Percentiles rank a stretch among this genome's conserved stretches.
Evolutionary conservation across 2,888 invertebrate genomes (phyloP).

Genomic region (Allygus modestus): DNA sequence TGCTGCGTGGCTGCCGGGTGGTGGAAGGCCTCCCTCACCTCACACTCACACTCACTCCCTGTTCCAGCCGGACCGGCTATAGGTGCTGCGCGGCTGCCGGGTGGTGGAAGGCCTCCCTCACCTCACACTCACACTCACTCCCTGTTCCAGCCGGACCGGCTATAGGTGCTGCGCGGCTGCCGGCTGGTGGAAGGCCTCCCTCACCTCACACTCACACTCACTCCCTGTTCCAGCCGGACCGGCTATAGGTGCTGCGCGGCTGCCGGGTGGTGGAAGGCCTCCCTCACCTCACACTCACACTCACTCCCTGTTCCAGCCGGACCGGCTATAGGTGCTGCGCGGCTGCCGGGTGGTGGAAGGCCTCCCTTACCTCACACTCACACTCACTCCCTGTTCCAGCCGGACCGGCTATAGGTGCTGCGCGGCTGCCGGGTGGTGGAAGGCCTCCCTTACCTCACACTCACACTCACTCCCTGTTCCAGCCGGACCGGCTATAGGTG

Average conservation of each 20-base stretch:
- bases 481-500: no score
- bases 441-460: no score
- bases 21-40: no score
- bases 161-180: slow-evolving; percentile 71
- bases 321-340: background rate
- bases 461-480: no score
- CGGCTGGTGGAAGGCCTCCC: slow-evolving; percentile 67
- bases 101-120: no score
- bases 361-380: no score
- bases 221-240: slow-evolving; percentile 84
- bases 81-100: slow-evolving; percentile 13
- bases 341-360: no score
- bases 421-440: no score
- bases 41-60: no score
- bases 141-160: background rate
- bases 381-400: slow-evolving; percentile 81
- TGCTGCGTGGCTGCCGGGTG: no score
- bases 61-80: slow-evolving; percentile 83
- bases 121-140: slow-evolving; percentile 81
- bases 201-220: no score
- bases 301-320: background rate
- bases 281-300: slow-evolving; percentile 80
- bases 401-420: slow-evolving; percentile 75
- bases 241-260: slow-evolving; percentile 67
- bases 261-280: no score